These are phyloP conservation scores for Xanthorhoe spadicearia DNA, from an alignment of 2,888 invertebrate species.

Conservation along the genomic window DNA sequence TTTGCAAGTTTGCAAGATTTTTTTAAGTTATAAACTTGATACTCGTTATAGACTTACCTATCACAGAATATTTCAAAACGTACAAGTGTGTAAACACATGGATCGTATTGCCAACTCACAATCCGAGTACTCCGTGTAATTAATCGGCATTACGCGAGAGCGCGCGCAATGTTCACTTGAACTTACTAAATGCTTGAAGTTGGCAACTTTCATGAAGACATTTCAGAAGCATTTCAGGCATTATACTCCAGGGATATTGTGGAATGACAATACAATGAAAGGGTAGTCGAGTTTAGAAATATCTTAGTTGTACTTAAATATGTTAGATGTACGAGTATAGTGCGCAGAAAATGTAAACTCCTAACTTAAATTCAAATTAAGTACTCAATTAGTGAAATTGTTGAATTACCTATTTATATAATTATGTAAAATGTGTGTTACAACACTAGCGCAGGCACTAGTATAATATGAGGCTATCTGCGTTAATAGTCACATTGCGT, in stretches of 20 bases:
- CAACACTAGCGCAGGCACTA: no score
- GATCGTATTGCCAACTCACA: conserved; percentile 3
- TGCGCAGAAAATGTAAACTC: neutral
- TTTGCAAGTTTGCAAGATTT: no score
- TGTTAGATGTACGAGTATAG: neutral
- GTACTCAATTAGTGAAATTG: no score
- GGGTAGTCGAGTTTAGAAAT: neutral
- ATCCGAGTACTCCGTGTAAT: conserved; percentile 1
- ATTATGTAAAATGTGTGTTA: no score
- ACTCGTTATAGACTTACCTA: neutral
- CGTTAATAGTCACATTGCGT: no score
- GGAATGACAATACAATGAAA: neutral
- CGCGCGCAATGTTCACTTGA: neutral
- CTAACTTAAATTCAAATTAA: neutral
- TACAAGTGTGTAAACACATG: neutral
- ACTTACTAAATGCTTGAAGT: conserved; percentile 7
- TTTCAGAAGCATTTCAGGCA: neutral
- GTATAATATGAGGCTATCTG: no score
- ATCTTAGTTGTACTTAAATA: neutral
- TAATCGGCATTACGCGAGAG: conserved; percentile 14
- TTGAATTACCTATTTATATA: no score
- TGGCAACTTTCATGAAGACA: conserved; percentile 10
- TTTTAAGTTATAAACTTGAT: no score
- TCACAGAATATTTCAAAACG: neutral
- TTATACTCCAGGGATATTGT: neutral